Evolutionary conservation across 1,140 invertebrate genomes (phyloP).

Genomic region (Diploscapter pachys): DNA sequence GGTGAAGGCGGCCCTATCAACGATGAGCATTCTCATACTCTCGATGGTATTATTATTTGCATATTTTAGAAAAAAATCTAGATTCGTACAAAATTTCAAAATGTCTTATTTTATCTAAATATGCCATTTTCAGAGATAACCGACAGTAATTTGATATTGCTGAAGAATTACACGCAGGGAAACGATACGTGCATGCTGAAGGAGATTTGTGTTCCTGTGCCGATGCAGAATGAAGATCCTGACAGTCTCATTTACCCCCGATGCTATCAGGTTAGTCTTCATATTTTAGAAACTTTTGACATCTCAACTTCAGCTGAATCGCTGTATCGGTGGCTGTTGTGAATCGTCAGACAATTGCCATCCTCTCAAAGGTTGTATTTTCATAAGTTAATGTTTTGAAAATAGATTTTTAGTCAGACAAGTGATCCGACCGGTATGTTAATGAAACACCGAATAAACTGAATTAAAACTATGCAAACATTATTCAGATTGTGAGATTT

Average conservation of each 20-base stretch:
- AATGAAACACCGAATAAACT: neutral
- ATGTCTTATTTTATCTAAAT: too few relatives aligned
- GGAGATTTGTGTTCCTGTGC: slow-evolving; percentile 27
- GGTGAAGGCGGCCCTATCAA: too few relatives aligned
- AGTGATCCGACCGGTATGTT: slow-evolving; percentile 14
- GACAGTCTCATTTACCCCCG: slow-evolving; percentile 23
- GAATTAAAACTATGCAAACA: neutral
- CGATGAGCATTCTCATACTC: too few relatives aligned
- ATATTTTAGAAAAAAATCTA: too few relatives aligned
- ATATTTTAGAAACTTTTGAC: neutral
- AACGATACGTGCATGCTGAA: slow-evolving; percentile 35
- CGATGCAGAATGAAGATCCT: slow-evolving; percentile 15
- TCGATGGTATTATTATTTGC: too few relatives aligned
- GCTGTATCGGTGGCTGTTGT: slow-evolving; percentile 32
- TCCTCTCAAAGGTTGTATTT: slow-evolving; percentile 1
- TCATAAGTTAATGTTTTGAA: too few relatives aligned
- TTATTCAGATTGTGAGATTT: slow-evolving; percentile 22
- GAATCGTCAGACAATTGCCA: slow-evolving; percentile 26
- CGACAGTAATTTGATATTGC: too few relatives aligned
- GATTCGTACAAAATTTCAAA: too few relatives aligned
- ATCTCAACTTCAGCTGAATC: slow-evolving; percentile 21
- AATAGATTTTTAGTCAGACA: neutral
- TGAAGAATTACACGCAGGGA: slow-evolving; percentile 29
- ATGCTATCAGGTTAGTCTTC: slow-evolving; percentile 24
- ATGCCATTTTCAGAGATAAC: too few relatives aligned